phyloP scores from a whole-genome alignment of 2,797 vertebrate species.

The Falco cherrug region DNA sequence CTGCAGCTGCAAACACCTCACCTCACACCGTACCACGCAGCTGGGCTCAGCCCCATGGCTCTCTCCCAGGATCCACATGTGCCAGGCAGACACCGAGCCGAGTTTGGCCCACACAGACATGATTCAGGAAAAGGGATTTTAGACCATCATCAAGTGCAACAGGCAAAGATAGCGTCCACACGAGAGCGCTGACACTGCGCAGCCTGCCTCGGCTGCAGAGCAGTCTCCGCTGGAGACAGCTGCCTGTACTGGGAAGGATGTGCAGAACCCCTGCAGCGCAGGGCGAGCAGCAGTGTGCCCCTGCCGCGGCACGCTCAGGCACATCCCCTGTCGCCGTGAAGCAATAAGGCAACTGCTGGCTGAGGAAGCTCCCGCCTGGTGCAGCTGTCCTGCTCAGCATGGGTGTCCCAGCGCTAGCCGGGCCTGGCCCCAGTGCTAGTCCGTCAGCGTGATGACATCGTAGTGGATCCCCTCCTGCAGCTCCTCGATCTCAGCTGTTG shows the following conservation, averaged over 20 bases:
- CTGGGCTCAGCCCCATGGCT: accelerated
- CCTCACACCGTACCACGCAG: accelerated
- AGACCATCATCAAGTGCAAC: neutral
- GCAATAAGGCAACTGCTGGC: conserved; percentile 57
- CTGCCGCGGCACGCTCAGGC: accelerated
- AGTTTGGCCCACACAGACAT: neutral
- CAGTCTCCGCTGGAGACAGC: neutral
- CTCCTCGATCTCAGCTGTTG: conserved; percentile 87
- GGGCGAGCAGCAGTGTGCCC: accelerated
- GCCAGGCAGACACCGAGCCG: accelerated
- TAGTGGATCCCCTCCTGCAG: conserved; percentile 94
- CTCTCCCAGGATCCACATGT: accelerated
- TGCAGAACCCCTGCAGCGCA: accelerated
- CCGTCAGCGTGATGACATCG: conserved; percentile 90
- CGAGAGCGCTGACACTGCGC: accelerated
- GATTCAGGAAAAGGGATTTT: neutral
- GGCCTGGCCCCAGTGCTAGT: conserved; percentile 20
- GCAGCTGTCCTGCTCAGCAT: neutral
- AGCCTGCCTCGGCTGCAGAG: neutral
- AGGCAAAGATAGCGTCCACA: neutral
- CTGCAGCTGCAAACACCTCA: neutral
- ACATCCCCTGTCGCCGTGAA: accelerated
- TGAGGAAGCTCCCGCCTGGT: neutral
- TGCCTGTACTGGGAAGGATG: neutral
- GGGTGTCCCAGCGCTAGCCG: neutral